Evolutionary conservation across 2,888 invertebrate species (phyloP), one percentile per base, ranked within the genome.

Genomic region (Hydrotaea cyrtoneurina): DNA sequence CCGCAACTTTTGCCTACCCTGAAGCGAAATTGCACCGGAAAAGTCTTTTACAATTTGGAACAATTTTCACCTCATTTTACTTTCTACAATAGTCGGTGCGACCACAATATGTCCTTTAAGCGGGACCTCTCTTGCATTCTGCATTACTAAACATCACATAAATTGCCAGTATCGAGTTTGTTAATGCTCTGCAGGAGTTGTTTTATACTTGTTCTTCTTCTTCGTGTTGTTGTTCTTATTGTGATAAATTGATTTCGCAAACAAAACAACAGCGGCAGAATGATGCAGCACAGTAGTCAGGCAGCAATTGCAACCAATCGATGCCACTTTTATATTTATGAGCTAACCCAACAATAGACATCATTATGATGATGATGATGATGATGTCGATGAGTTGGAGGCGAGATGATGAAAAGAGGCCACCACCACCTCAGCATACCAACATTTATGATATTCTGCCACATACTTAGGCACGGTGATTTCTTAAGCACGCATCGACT

Each of bases 101-200:
- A n/a, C n/a, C n/a, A n/a, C n/a, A 31, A 7, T 7, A 31, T 21
- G 13, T 21, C 17, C 55, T 57, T 23, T 21, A 0, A 4, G 55
- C 3, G 21, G 2, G 23, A 17, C 19, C 55, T 13, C 13, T 31
- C 31, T 2, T 31, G 15, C 36, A 36, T n/a, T 13, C n/a, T 4
- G 59, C 19, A 5, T 17, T 31, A 36, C 31, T 64, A n/a, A 7
- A 64, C 31, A 39, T 66, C 66, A 66, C 21, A 46, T 69, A 69
- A 69, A 69, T 69, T 69, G 21, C 19, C 23, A 43, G 23, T 19
- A 69, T 69, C 46, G 69, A 46, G 69, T 69, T 69, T 15, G 69
- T 46, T 69, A 69, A 69, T 69, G 19, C 46, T 43, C 43, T 43
- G 43, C 69, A 69, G 43, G 43, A 69, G 69, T 69, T 69, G 46